Conservation (phyloP, 1,140 invertebrate species). For the Babylonia areolata region DNA sequence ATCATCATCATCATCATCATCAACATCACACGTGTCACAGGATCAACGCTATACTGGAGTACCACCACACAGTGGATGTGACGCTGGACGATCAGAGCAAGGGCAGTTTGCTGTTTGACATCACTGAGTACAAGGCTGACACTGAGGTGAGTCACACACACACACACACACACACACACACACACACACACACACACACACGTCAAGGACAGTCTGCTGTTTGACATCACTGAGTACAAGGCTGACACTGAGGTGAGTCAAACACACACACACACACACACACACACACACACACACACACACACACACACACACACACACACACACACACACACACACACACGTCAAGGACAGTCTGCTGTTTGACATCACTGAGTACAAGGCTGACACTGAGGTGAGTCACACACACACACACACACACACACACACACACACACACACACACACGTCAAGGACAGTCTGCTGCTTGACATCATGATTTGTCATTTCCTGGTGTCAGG, state of each 20-base stretch:
- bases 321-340: too few species aligned
- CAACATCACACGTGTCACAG: not conserved
- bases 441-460: slow-evolving; percentile 2
- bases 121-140: slow-evolving; percentile 28
- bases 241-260: slow-evolving; percentile 30
- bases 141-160: too few species aligned
- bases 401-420: too few species aligned
- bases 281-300: too few species aligned
- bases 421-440: too few species aligned
- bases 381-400: slow-evolving; percentile 29
- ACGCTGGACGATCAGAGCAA: not conserved
- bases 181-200: too few species aligned
- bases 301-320: too few species aligned
- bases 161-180: too few species aligned
- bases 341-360: slow-evolving; percentile 5
- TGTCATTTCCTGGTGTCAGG: too few species aligned
- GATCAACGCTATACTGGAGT: not conserved
- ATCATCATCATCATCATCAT: not conserved
- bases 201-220: slow-evolving; percentile 5
- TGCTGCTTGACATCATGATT: slow-evolving; percentile 17
- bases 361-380: slow-evolving; percentile 27
- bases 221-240: slow-evolving; percentile 27
- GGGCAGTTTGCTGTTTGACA: slow-evolving; percentile 8
- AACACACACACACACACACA: too few species aligned
- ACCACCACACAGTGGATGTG: slow-evolving; percentile 12